phyloP scores from a whole-genome alignment of 2,797 vertebrate species.

The Typhlichthys eigenmanni region DNA sequence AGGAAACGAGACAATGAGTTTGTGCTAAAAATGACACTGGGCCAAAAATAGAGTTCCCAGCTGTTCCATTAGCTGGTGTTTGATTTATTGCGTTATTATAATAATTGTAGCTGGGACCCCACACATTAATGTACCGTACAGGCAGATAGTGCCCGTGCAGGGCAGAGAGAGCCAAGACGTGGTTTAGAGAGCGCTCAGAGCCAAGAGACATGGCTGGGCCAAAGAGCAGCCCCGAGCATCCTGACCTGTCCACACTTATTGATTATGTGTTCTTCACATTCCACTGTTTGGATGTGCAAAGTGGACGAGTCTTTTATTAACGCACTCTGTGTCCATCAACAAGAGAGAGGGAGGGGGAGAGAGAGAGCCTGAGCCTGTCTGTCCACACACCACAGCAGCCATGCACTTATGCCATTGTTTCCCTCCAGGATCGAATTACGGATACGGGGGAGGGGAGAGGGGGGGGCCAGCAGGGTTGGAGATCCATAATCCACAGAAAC shows the following conservation, averaged over 20 bases:
- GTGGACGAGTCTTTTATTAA: slow-evolving; percentile 81
- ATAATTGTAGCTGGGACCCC: slow-evolving; percentile 12
- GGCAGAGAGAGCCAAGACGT: slow-evolving; percentile 12
- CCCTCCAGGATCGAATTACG: slow-evolving; percentile 77
- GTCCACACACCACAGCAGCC: slow-evolving; percentile 51
- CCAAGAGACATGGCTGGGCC: slow-evolving; percentile 14
- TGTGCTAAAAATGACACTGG: too few species aligned
- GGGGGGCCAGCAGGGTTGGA: slow-evolving; percentile 20
- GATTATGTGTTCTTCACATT: slow-evolving; percentile 74
- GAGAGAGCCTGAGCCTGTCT: slow-evolving; percentile 40
- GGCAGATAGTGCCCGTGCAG: slow-evolving; percentile 25
- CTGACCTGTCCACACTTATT: slow-evolving; percentile 69
- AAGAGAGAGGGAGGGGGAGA: slow-evolving; percentile 49
- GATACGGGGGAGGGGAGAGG: slow-evolving; percentile 42
- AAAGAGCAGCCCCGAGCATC: slow-evolving; percentile 44
- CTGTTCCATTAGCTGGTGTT: too few species aligned
- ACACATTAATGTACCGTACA: slow-evolving; percentile 20
- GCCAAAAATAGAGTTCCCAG: too few species aligned
- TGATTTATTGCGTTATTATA: slow-evolving; percentile 23
- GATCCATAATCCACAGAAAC: slow-evolving; percentile 79
- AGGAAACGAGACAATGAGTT: too few species aligned
- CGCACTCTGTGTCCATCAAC: slow-evolving; percentile 80
- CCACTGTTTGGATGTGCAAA: slow-evolving; percentile 77
- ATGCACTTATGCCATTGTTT: slow-evolving; percentile 74
- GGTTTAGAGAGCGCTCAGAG: slow-evolving; percentile 17